Conservation (phyloP, 2,113 vertebrate species). For the Lophura nycthemera region DNA sequence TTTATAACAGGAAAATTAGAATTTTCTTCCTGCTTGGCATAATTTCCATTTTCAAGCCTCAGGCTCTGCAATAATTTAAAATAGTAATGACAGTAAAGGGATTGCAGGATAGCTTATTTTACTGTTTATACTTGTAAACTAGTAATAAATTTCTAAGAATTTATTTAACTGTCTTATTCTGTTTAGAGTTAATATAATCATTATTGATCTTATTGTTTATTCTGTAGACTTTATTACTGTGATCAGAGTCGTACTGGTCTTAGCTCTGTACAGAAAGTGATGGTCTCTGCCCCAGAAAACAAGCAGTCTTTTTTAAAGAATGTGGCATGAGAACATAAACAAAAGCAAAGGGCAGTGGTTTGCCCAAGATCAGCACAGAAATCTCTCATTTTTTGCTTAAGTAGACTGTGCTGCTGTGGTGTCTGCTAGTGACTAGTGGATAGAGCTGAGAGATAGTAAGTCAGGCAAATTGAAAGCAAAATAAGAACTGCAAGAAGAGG, state of each 20-base stretch:
- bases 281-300: background rate
- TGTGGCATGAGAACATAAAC: background rate
- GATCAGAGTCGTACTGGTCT: background rate
- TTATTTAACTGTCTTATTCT: background rate
- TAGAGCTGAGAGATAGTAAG: background rate
- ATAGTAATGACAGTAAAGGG: background rate
- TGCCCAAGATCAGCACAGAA: background rate
- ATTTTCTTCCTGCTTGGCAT: background rate
- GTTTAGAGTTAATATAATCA: background rate
- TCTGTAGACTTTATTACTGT: background rate
- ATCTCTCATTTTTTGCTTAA: background rate
- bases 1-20: background rate
- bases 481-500: background rate
- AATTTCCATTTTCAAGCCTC: background rate
- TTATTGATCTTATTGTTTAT: background rate
- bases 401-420: background rate
- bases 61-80: constrained; percentile 24
- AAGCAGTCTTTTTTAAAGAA: background rate
- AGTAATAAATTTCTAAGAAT: background rate
- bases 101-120: background rate
- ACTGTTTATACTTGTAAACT: background rate
- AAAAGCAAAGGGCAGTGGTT: background rate
- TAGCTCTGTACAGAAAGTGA: background rate
- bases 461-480: background rate
- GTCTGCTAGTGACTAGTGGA: background rate